Base-by-base conservation (phyloP, 1,140 invertebrate species). In the Proales similis region DNA sequence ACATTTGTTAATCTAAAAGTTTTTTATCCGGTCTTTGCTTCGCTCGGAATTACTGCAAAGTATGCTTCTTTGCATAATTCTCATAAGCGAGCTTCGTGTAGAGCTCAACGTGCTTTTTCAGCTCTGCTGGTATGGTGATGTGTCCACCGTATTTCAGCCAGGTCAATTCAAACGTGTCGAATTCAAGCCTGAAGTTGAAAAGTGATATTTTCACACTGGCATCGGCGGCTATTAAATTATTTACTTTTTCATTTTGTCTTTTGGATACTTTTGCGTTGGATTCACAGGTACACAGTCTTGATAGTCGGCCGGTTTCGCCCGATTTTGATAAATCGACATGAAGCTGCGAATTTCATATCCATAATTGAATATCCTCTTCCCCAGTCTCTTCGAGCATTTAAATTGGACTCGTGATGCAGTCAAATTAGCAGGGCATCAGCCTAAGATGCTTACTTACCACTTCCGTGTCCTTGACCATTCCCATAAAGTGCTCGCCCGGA, bases 11-110 rank as follows among this genome's bases (percentile, higher is more conserved):
- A n/a, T n/a, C n/a, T n/a, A n/a, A n/a, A n/a, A n/a, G n/a, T n/a
- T n/a, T n/a, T n/a, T n/a, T n/a, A n/a, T n/a, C n/a, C n/a, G n/a
- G n/a, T n/a, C n/a, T n/a, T n/a, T n/a, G n/a, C n/a, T n/a, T n/a
- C n/a, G n/a, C n/a, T n/a, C n/a, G n/a, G n/a, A n/a, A n/a, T n/a
- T n/a, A n/a, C n/a, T n/a, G n/a, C n/a, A n/a, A n/a, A n/a, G n/a
- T n/a, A n/a, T n/a, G n/a, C n/a, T n/a, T n/a, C n/a, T n/a, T n/a
- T n/a, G n/a, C n/a, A n/a, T n/a, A n/a, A n/a, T n/a, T n/a, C n/a
- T n/a, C n/a, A n/a, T n/a, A n/a, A n/a, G n/a, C n/a, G 66, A 67
- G n/a, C n/a, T 36, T 36, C 14, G 33, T 36, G 33, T 36, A 36
- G 9, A 36, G 14, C 9, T 36, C 33, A 36, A 36, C 33, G 33